Conservation (phyloP, 2,888 invertebrate genomes). For the Drosophila pseudotakahashii region DNA sequence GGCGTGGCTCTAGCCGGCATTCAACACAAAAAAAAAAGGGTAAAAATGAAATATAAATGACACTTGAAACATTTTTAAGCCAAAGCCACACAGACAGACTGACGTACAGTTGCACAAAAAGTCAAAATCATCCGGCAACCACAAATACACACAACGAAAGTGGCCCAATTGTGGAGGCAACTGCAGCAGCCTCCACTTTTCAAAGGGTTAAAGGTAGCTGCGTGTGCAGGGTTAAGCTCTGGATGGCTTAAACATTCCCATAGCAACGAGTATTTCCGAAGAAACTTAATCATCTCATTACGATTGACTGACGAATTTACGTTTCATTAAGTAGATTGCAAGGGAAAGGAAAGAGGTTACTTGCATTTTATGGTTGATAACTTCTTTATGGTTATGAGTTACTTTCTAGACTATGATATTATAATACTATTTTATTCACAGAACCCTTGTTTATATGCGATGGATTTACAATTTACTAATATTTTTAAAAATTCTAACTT, state of each 20-base stretch:
- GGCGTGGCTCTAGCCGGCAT: conserved; percentile 26
- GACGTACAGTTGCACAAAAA: conserved; percentile 47
- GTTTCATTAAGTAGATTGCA: neutral
- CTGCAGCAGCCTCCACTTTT: conserved; percentile 56
- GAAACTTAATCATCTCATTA: conserved; percentile 16
- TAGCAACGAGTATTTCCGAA: conserved; percentile 13
- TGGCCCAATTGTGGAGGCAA: neutral
- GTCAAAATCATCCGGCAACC: conserved; percentile 36
- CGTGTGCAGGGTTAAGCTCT: conserved; percentile 5
- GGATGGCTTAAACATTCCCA: conserved; percentile 35
- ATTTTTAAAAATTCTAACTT: no score
- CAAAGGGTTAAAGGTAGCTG: neutral
- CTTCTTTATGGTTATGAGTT: neutral
- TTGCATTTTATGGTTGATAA: neutral
- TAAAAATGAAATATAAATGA: conserved; percentile 67
- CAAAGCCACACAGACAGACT: conserved; percentile 23
- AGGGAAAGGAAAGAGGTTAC: neutral
- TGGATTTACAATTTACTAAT: no score
- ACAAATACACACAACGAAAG: conserved; percentile 14
- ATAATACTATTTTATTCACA: no score
- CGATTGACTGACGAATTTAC: neutral
- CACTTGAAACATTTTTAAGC: conserved; percentile 70
- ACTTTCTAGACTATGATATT: no score
- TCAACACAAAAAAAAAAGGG: conserved; percentile 40
- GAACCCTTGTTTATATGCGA: no score